Evolutionary conservation across 1,140 invertebrate genomes (phyloP).

Genomic region (Conus betulinus): DNA sequence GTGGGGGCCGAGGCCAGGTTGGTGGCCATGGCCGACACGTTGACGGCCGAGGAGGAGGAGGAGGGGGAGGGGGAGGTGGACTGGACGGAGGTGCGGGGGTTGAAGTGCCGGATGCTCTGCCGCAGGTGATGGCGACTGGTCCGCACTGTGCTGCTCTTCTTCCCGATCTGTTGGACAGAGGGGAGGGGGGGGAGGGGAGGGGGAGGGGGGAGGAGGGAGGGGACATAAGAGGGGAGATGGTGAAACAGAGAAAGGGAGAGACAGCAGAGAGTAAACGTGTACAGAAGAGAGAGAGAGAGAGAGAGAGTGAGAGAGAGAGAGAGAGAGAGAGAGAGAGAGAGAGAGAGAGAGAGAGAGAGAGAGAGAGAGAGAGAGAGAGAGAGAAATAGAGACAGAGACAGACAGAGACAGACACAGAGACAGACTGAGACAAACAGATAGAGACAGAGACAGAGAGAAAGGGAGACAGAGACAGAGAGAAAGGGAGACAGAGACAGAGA

Average conservation of each 20-base stretch:
- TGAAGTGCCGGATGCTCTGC: slow-evolving; percentile 20
- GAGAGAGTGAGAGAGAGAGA: too few relatives aligned
- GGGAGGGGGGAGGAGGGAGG: too few relatives aligned
- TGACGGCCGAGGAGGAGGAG: slow-evolving; percentile 29
- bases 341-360: too few relatives aligned
- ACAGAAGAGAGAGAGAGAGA: too few relatives aligned
- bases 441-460: neutral
- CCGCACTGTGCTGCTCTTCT: slow-evolving; percentile 44
- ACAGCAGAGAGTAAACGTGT: too few relatives aligned
- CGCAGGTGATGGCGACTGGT: slow-evolving; percentile 32
- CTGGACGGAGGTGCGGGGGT: slow-evolving; percentile 47
- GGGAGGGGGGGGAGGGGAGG: neutral
- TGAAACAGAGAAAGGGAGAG: too few relatives aligned
- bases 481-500: neutral
- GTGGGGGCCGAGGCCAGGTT: neutral
- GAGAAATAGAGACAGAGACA: too few relatives aligned
- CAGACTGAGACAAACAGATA: too few relatives aligned
- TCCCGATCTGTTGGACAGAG: slow-evolving; percentile 32
- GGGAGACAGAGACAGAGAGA: neutral
- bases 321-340: too few relatives aligned
- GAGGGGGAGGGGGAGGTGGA: slow-evolving; percentile 41
- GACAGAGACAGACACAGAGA: too few relatives aligned
- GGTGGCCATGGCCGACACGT: slow-evolving; percentile 1
- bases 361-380: too few relatives aligned
- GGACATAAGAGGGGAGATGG: too few relatives aligned